Base-by-base conservation (phyloP, 2,888 invertebrate species). In the Tridacna crocea region DNA sequence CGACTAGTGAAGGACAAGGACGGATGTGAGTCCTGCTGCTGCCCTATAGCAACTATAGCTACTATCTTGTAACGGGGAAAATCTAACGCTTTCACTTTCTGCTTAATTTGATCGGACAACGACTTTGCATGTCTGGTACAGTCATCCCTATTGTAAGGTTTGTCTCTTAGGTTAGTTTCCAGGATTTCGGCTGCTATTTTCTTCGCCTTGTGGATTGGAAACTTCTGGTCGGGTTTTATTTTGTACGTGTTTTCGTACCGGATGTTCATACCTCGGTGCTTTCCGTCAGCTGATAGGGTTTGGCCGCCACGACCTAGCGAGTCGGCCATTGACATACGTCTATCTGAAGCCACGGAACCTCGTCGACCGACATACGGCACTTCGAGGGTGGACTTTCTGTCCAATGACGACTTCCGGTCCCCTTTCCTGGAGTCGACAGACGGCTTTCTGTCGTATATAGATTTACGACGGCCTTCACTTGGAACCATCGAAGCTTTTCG, bases 201-300 rank as follows among this genome's bases (percentile, higher is more conserved):
- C 55, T 80, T 87, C 12, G 90, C 85, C 47, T 87, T 82, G 65
- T 79, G 75, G 26, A 82, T 87, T 8, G 89, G 87, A 68, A 88
- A 88, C 17, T 77, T 84, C 8, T 85, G 85, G 66, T 88, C 90
- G 24, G 92, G 92, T 75, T 91, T 90, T 11, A 89, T 61, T 82
- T 88, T 89, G 87, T 88, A 92, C 0, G 91, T 90, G 77, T 92
- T 92, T 77, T 92, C 92, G 46, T 87, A 89, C 72, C 88, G 88
- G 61, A 89, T 72, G 24, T 85, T 87, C 22, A 76, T 72, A 15
- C 88, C 70, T 79, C 22, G 86, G 80, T 66, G 27, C n/a, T 87
- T 81, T 11, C 84, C 82, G 11, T 83, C 85, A 24, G 89, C 88
- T 24, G 90, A 90, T 82, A 85, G 72, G n/a, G 88, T 80, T 65